Evolutionary conservation across 2,797 vertebrate species (phyloP), one percentile per base, ranked within the genome.

Genomic region (Gorsachius magnificus): DNA sequence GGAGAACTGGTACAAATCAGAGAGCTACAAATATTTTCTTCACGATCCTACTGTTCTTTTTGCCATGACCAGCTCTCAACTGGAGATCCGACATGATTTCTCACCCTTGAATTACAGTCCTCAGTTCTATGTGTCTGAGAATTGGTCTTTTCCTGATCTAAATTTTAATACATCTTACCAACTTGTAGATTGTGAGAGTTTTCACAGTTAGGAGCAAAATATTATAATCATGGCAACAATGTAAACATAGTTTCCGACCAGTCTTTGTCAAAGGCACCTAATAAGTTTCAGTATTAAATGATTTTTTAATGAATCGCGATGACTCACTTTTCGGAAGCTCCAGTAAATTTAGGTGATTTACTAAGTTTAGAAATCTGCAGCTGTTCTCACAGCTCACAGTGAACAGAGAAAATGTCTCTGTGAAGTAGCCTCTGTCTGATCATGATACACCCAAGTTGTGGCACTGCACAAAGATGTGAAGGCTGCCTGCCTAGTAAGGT

Each of bases 351-450:
- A 77, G 64, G 60, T 90, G 68, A 95, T 87, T 80, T 89, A 45
- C 75, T 89, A 83, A 75, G 19, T 89, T 87, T 85, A 92, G 88
- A 92, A 93, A 84, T 46, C 64, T 6, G 5, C 83, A 93, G 80
- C 53, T 92, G 51, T 63, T 91, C 33, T 77, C 64, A 24, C 2
- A 36, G 25, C 53, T 64, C 29, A 14, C 9, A 82, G 48, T 43
- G 71, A 93, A 70, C 9, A 87, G 51, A 83, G 45, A 33, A 82
- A 89, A 87, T 80, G 36, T 91, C 46, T 63, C 60, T 28, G 3
- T 33, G 56, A 68, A 78, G 50, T 14, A 45, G 13, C 26, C 31
- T 78, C 36, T 69, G 8, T 66, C 48, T 94, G 84, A 75, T 57
- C 45, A 45, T 24, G 65, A 58, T 17, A 57, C 11, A 31, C 11